These are phyloP conservation scores for Hippotragus niger DNA, from an alignment of 2,113 vertebrate species.

Conservation along the genomic window DNA sequence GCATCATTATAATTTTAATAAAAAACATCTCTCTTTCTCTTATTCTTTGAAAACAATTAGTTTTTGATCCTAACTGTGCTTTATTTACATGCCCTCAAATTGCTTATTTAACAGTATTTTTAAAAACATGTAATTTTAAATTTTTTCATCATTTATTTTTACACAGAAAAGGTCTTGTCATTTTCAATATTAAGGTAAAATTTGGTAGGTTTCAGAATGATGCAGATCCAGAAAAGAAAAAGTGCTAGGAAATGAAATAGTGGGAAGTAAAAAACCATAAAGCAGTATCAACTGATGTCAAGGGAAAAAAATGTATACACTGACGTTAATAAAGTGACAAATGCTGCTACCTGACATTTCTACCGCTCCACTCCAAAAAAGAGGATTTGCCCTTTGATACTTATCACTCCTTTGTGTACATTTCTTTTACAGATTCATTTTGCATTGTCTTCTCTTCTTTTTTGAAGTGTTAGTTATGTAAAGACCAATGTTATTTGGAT, in stretches of 20 bases:
- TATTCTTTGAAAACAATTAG: neutral
- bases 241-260: neutral
- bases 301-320: neutral
- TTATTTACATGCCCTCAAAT: neutral
- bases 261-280: neutral
- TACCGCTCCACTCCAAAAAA: neutral
- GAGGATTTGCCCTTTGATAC: neutral
- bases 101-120: neutral
- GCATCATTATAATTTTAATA: neutral
- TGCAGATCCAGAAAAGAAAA: neutral
- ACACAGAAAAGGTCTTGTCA: neutral
- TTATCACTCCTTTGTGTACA: neutral
- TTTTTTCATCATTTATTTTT: neutral
- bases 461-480: neutral
- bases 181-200: neutral
- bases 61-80: neutral
- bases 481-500: slow-evolving; percentile 34
- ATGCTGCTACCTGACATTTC: neutral
- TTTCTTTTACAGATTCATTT: neutral
- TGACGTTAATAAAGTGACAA: neutral
- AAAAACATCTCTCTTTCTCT: neutral
- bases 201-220: neutral
- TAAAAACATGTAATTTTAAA: neutral
- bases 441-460: neutral
- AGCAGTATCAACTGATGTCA: neutral